Base-by-base conservation (phyloP, 2,888 invertebrate genomes). In the Acleris cristana region DNA sequence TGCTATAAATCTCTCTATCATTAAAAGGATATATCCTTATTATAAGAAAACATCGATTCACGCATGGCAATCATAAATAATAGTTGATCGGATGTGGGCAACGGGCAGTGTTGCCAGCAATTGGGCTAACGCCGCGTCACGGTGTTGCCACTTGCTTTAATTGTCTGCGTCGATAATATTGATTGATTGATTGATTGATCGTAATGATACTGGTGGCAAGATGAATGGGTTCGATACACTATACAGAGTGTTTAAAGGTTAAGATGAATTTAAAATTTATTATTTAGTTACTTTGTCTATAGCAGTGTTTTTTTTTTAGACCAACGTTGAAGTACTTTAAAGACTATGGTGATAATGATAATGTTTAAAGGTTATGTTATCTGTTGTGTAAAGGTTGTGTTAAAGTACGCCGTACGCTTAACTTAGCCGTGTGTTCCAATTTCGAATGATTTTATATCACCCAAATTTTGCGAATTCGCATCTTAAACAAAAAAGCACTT, bases 81-180 rank as follows among this genome's bases (percentile, higher is more conserved):
- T 19, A n/a, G 21, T 57, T 44, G 16, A 51, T 34, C 19, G 51
- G 45, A 58, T 60, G 59, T 60, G 59, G 59, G 59, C 34, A 55
- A 26, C 26, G 57, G 51, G 26, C 30, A 51, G 51, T 60, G 34
- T 60, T 51, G 59, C 59, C 59, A 51, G 59, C 49, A 82, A 84
- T 85, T 82, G 83, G 79, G 79, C 78, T 73, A 76, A 75, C 45
- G 58, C 58, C 18, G 44, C 44, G 21, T 56, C 56, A 56, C 79
- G 77, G 75, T 72, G 74, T 77, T 75, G 58, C 67, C 67, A 77
- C 66, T 66, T 66, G 71, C 76, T 70, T 81, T 82, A 88, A 88
- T 88, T 87, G 87, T 84, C 74, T 76, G 78, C 85, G 84, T 89
- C 88, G 88, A 89, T 89, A 87, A 90, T 88, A 88, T 88, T 90